Base-by-base conservation (phyloP, 2,888 invertebrate species). In the Mythimna vitellina region DNA sequence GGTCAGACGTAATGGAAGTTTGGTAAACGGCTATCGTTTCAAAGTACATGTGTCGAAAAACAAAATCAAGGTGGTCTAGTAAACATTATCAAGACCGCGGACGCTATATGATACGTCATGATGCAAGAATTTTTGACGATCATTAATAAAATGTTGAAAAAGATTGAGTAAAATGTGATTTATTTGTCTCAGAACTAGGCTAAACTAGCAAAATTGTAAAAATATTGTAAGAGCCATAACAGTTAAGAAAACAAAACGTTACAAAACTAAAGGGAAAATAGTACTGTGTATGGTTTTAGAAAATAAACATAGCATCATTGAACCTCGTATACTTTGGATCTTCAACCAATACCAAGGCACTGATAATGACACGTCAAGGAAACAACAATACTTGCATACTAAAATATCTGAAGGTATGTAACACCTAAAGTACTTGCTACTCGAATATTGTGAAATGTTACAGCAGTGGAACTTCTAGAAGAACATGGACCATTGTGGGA, bases 41-140 rank as follows among this genome's bases (percentile, higher is more conserved):
- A 49, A 70, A 53, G 73, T 63, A 60, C 10, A 60, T 64, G 78
- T 78, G 74, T 78, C 79, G 81, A 83, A 87, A 82, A 86, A 80
- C 60, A 85, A 82, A 81, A 86, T 81, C 83, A 88, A 87, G 84
- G 87, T 70, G 70, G 84, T 76, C 87, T 71, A 77, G 81, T 80
- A 67, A 63, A 70, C 65, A 82, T 74, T 80, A 76, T 81, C 81
- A 82, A 84, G 83, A 86, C 68, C 80, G 72, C 65, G 74, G 70
- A 53, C 77, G 66, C 38, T 73, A 53, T 67, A 63, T 60, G 54
- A 60, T 54, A 49, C 22, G n/a, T 51, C 46, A 62, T 72, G 54
- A 73, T 57, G 62, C 67, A 80, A 68, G 56, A 63, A 64, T 78
- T 57, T 68, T 49, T 38, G 42, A 51, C 10, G 38, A n/a, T 46